Percentiles rank a stretch among this genome's conserved stretches.
Evolutionary conservation across 2,797 vertebrate genomes (phyloP).

Genomic region (Onychomys arenicola): DNA sequence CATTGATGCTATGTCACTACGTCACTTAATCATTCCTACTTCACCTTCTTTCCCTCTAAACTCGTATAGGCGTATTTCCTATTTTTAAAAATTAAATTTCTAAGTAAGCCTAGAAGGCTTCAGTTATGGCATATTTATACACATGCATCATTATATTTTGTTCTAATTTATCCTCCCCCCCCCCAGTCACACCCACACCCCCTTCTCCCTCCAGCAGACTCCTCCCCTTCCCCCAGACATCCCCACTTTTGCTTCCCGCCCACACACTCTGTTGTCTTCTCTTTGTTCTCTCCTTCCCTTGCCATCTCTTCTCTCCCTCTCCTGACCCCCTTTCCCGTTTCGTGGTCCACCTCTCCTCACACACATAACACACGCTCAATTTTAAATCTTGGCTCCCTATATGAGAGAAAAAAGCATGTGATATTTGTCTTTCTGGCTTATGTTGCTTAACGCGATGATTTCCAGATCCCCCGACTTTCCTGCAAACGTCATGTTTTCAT

Average conservation of each 20-base stretch:
- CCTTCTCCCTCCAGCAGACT: not conserved
- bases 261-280: not conserved
- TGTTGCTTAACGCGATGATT: not conserved
- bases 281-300: not conserved
- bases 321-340: not conserved
- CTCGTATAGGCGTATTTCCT: not conserved
- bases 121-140: too few species aligned
- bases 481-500: not conserved
- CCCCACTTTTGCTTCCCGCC: too few species aligned
- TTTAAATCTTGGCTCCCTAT: not conserved
- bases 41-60: not conserved
- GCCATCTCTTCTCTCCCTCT: too few species aligned
- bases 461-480: not conserved
- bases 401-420: not conserved
- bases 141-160: not conserved
- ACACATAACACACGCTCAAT: not conserved
- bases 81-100: not conserved
- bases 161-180: not conserved
- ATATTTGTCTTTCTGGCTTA: not conserved
- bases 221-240: not conserved
- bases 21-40: not conserved
- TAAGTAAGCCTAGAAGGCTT: not conserved
- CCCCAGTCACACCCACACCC: too few species aligned
- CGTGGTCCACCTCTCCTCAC: not conserved
- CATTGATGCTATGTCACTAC: not conserved